Evolutionary conservation across 2,888 invertebrate species (phyloP), one percentile per base, ranked within the genome.

Genomic region (Hyles lineata): DNA sequence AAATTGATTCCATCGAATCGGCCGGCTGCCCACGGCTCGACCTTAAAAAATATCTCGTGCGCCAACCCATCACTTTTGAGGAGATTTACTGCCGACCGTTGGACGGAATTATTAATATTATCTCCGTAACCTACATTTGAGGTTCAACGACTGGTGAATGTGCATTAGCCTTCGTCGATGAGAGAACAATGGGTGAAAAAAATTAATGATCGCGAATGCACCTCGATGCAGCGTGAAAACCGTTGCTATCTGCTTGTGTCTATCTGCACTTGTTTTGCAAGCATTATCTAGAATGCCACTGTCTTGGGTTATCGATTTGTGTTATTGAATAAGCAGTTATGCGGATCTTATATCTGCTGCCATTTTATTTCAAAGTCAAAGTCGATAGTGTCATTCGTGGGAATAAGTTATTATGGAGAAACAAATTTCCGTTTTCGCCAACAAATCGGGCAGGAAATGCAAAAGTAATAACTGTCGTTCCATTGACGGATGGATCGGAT

Each of bases 121-220:
- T 21, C 50, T 50, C 17, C 67, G 50, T 67, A 67, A 67, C 67
- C 67, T 23, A 67, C 23, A 67, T 67, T 63, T 43, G 63, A 63
- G 43, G 67, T 43, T 67, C 67, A 67, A 21, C 17, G 67, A 50
- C 23, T 8, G n/a, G 62, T 50, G 32, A 21, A 63, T 43, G 50
- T 50, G 67, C 43, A 21, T 50, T 50, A 17, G 21, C 43, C 43
- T 17, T 43, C 50, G 43, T 67, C 63, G 21, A 15, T 35, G 21
- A 21, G 21, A n/a, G 62, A 63, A 63, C 17, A 62, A 62, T 62
- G 32, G 19, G 1, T n/a, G 23, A 62, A 62, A 62, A 32, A 32
- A 35, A 21, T 15, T 32, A 62, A 63, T 63, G 21, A 63, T 63
- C 43, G 15, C 43, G 43, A 43, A 43, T 15, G 15, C 43, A 15